Base-by-base conservation (phyloP, 2,888 invertebrate species). In the Ceratothoa steindachneri region DNA sequence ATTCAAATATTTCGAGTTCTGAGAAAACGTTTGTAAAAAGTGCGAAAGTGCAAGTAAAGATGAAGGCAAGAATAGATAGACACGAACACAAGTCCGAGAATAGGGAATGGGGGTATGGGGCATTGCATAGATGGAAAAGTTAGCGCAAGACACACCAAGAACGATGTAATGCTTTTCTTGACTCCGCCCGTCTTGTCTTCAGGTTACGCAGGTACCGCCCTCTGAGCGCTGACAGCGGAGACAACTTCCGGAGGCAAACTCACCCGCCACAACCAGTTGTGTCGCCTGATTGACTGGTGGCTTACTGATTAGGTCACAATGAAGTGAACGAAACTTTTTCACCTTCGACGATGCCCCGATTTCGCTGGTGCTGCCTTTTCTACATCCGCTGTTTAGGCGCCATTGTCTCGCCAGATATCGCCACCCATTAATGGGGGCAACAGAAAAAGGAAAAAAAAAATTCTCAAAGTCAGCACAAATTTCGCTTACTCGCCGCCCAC, bases 121-220 rank as follows among this genome's bases (percentile, higher is more conserved):
- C n/a, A n/a, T n/a, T n/a, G n/a, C n/a, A n/a, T n/a, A n/a, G n/a
- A n/a, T n/a, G n/a, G n/a, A n/a, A n/a, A n/a, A n/a, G n/a, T n/a
- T n/a, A n/a, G n/a, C n/a, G n/a, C n/a, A n/a, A n/a, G n/a, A n/a
- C n/a, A n/a, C n/a, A n/a, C n/a, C n/a, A n/a, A n/a, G n/a, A n/a
- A n/a, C n/a, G n/a, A n/a, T n/a, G n/a, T n/a, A n/a, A n/a, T n/a
- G n/a, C n/a, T n/a, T n/a, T n/a, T n/a, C n/a, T n/a, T n/a, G n/a
- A n/a, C n/a, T n/a, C n/a, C n/a, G n/a, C n/a, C n/a, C n/a, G n/a
- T n/a, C n/a, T 60, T 19, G 22, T 27, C 52, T 66, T 22, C 74
- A 79, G 79, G 53, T 60, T 79, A 71, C 68, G 76, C 19, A 31
- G 79, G 29, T 79, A 79, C 60, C 74, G 79, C 9, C 79, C 79